phyloP scores from a whole-genome alignment of 2,113 vertebrate species.

The Machaerirhynchus nigripectus region DNA sequence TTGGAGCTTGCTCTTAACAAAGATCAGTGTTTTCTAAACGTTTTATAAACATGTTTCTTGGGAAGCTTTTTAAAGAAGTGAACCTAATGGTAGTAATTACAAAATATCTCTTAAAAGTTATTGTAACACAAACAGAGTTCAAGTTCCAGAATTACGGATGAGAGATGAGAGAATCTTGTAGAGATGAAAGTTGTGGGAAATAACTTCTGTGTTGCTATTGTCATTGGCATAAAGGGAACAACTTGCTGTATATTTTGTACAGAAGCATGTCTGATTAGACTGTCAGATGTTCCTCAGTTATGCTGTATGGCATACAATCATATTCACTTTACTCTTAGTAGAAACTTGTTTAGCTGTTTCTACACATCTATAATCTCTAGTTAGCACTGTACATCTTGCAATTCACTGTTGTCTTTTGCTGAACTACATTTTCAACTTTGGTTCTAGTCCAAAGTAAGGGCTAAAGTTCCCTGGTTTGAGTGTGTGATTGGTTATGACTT shows the following conservation, averaged over 20 bases:
- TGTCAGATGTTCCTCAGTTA: not conserved
- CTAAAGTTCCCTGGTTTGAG: not conserved
- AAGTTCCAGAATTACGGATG: not conserved
- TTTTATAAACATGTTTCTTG: not conserved
- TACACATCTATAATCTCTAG: not conserved
- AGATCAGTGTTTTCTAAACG: not conserved
- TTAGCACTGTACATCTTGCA: not conserved
- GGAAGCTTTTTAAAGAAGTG: not conserved
- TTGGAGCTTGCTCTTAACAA: not conserved
- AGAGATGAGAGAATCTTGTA: not conserved
- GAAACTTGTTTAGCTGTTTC: not conserved
- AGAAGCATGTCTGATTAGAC: not conserved
- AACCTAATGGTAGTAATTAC: not conserved
- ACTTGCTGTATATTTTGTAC: not conserved
- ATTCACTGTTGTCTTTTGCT: not conserved
- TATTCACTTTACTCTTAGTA: not conserved
- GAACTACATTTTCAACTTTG: not conserved
- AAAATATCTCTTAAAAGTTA: not conserved
- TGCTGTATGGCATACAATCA: not conserved
- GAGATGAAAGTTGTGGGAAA: not conserved
- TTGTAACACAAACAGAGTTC: not conserved
- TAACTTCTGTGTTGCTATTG: not conserved
- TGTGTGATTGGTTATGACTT: not conserved
- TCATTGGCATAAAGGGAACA: not conserved
- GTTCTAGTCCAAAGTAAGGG: not conserved